Evolutionary conservation across 2,113 vertebrate species (phyloP).

Genomic region (Eudyptes chrysolophus): DNA sequence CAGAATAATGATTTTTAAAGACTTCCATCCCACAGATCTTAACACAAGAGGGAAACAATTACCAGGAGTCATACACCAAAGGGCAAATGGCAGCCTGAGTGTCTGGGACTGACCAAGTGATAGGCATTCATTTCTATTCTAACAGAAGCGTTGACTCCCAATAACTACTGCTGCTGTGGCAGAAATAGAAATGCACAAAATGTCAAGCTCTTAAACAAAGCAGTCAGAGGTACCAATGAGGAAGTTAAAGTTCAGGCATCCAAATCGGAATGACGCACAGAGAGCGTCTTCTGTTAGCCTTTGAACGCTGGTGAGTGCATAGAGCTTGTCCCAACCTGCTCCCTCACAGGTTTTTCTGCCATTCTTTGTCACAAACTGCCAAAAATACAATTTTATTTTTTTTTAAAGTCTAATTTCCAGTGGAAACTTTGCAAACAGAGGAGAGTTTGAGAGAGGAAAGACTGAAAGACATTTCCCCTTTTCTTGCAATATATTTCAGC

Average conservation of each 20-base stretch:
- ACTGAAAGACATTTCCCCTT: not conserved
- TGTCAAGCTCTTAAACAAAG: not conserved
- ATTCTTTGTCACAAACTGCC: not conserved
- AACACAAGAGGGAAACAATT: not conserved
- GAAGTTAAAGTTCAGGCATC: not conserved
- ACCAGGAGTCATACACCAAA: not conserved
- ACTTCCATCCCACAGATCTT: not conserved
- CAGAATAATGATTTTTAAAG: not conserved
- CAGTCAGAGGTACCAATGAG: not conserved
- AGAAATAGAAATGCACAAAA: not conserved
- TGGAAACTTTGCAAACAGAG: not conserved
- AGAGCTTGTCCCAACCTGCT: constrained; percentile 74
- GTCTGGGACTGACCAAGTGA: not conserved
- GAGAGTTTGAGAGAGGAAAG: not conserved
- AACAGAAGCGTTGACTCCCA: not conserved
- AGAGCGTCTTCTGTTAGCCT: constrained; percentile 69
- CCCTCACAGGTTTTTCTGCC: constrained; percentile 70
- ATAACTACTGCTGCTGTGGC: not conserved
- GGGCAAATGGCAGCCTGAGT: not conserved
- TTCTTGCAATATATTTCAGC: not conserved
- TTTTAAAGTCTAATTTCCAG: not conserved
- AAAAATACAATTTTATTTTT: not conserved
- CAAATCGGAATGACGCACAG: constrained; percentile 34
- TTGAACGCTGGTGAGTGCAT: constrained; percentile 71
- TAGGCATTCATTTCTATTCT: not conserved